Base-by-base conservation (phyloP, 2,113 vertebrate genomes). In the Uria lomvia region DNA sequence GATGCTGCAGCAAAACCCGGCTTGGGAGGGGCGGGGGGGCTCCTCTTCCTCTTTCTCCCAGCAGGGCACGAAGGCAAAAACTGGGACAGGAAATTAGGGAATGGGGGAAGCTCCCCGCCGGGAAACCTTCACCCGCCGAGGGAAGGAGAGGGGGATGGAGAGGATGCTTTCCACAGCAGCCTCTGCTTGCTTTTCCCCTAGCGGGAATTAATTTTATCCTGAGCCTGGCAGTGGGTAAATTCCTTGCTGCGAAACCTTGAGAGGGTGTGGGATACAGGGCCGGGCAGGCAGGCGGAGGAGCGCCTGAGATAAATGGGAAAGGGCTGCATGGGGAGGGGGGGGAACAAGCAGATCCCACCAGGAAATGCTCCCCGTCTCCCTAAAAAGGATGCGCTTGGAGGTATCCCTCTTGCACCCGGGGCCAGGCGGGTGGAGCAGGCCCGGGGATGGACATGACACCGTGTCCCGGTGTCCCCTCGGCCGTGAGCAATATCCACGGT, bases 261-360 rank as follows among this genome's bases (percentile, higher is more conserved):
- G 23, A 90, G 74, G 6, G 1, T 32, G 66, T 34, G 59, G 73
- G 55, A 77, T 42, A 70, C 0, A 18, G 43, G 66, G 77, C 56
- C 12, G 15, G 68, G 42, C 67, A 67, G 94, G 66, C 9, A 24
- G 80, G 56, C 43, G 58, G 40, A 79, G 62, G 21, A 50, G 63
- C 16, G 3, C 0, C 32, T 8, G 30, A 77, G 53, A 83, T 9
- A 49, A 82, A 27, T 15, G 21, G 34, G 67, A 20, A 17, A 60
- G 78, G 34, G 74, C 59, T 77, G 88, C 19, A 0, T 1, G 32
- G 36, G 1, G 22, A 21, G 50, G 42, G 50, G 70, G 42, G 34
- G 40, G 40, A 40, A 40, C 11, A 8, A 0, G 24, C 8, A 24
- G 40, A 70, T 47, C 59, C 43, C 0, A 0, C 30, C 2, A 2